phyloP scores from a whole-genome alignment of 2,113 vertebrate genomes.

The Pelecanus crispus region DNA sequence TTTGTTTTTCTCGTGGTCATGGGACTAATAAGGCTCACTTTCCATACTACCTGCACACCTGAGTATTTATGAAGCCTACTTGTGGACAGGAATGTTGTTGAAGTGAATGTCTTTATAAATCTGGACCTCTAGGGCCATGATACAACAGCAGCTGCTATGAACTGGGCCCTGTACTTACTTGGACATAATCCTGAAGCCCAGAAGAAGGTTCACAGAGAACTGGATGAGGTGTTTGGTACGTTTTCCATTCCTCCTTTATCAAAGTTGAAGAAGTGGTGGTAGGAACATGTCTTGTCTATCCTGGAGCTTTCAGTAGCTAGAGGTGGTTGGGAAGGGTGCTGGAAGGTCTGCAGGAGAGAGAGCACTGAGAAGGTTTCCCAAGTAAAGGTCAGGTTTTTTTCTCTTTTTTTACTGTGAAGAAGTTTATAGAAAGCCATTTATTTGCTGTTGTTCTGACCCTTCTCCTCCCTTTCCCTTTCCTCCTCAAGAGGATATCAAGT shows the following conservation, averaged over 20 bases:
- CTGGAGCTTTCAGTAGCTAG: background rate
- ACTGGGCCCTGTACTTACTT: constrained; percentile 85
- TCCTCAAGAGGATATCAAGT: constrained; percentile 75
- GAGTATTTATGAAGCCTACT: background rate
- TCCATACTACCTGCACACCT: background rate
- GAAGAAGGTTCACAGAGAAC: constrained; percentile 80
- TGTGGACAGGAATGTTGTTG: background rate
- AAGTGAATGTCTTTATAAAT: background rate
- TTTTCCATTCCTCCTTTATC: background rate
- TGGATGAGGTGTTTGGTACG: constrained; percentile 89
- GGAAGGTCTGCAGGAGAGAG: background rate
- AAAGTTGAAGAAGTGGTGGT: background rate
- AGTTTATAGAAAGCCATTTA: background rate
- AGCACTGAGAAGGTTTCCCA: background rate
- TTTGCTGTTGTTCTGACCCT: background rate
- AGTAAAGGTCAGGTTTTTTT: background rate
- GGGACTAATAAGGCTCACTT: background rate
- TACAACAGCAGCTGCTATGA: constrained; percentile 88
- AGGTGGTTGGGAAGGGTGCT: background rate
- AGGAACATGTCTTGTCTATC: background rate
- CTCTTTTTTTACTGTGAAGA: background rate
- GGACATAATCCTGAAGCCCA: constrained; percentile 84
- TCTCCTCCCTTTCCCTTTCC: background rate
- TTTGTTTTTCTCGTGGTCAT: background rate
- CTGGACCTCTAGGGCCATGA: constrained; percentile 86